Evolutionary conservation across 1,140 invertebrate species (phyloP), one percentile per base, ranked within the genome.

Genomic region (Medauroidea extradentata): DNA sequence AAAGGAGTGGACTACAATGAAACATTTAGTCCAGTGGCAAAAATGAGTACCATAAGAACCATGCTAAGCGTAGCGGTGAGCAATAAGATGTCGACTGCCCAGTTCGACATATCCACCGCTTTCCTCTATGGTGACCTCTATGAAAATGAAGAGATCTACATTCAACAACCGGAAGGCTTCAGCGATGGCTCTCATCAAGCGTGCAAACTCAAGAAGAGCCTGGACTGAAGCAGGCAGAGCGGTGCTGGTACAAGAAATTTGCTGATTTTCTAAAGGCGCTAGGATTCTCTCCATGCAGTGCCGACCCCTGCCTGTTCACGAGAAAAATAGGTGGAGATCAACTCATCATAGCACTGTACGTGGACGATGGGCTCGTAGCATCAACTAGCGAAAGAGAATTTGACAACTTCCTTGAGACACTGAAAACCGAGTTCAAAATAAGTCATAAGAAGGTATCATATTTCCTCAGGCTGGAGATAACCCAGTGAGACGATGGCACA

Each of bases 121-220:
- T n/a, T n/a, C n/a, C n/a, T n/a, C n/a, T n/a, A n/a, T n/a, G n/a
- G n/a, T n/a, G n/a, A n/a, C n/a, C n/a, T n/a, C n/a, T n/a, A n/a
- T n/a, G n/a, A n/a, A n/a, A n/a, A n/a, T n/a, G n/a, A n/a, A n/a
- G n/a, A n/a, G n/a, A n/a, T 79, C 21, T 77, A 66, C 59, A 78
- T 79, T 70, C 23, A 63, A 56, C 65, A 70, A 56, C 75, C 77
- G 44, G 41, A 72, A 38, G 69, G 68, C 23, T 63, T 69, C 23
- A 49, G 71, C 8, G 55, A 71, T 16, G 43, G 57, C 5, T 41
- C 59, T 5, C 53, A 57, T n/a, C 52, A 57, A 44, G 60, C 65
- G 54, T 77, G 74, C 67, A 64, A 62, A 34, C 59, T 67, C 19
- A 65, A 61, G 16, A 72, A 67, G 62, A 61, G 49, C 18, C 21